Conservation (phyloP, 2,797 vertebrate genomes). For the Lycodopsis pacificus region DNA sequence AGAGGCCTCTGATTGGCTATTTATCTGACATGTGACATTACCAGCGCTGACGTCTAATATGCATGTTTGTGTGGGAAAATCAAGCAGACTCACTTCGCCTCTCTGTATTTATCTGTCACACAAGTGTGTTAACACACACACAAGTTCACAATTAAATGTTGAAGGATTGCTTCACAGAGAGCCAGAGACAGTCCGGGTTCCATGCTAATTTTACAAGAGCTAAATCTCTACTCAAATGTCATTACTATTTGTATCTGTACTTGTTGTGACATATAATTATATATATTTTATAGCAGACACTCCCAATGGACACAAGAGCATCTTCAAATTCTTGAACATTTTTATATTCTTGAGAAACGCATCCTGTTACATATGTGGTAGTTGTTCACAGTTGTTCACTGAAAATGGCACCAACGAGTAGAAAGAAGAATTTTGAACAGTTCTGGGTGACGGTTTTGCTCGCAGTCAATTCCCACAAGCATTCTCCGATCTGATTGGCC, state of each 20-base stretch:
- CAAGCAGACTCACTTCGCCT: background rate
- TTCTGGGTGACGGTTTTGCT: too few relatives aligned
- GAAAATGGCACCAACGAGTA: too few relatives aligned
- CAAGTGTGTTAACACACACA: background rate
- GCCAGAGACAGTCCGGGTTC: background rate
- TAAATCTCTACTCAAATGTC: background rate
- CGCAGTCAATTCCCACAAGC: too few relatives aligned
- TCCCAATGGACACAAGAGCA: background rate
- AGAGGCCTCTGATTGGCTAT: slow-evolving; percentile 34
- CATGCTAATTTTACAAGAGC: background rate
- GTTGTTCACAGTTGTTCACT: too few relatives aligned
- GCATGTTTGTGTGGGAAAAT: background rate
- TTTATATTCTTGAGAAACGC: too few relatives aligned
- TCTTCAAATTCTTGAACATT: too few relatives aligned
- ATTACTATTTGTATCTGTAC: background rate
- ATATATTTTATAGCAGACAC: background rate
- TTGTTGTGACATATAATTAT: background rate
- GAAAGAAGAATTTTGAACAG: too few relatives aligned
- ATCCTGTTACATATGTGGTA: too few relatives aligned
- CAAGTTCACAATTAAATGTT: background rate
- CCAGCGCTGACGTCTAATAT: background rate
- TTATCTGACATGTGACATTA: background rate
- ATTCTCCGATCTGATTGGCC: too few relatives aligned
- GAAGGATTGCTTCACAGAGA: background rate
- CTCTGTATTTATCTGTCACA: background rate